Percentiles rank a stretch among this genome's conserved stretches.
Evolutionary conservation across 2,797 vertebrate species (phyloP).

Genomic region (Valencia hispanica): DNA sequence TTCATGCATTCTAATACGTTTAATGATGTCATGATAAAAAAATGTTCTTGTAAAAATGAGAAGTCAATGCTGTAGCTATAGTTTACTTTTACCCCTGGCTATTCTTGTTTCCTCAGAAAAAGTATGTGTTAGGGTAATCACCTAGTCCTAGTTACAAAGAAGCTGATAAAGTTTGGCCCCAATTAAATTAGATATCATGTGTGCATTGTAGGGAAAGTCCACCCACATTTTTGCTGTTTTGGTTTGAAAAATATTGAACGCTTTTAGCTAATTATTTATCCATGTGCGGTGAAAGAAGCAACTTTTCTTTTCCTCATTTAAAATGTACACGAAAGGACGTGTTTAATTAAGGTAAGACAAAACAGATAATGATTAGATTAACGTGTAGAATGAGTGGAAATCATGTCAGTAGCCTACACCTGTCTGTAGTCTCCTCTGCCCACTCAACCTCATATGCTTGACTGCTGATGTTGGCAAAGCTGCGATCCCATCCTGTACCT

Average conservation of each 20-base stretch:
- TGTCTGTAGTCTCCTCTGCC: not conserved
- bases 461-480: constrained; percentile 19
- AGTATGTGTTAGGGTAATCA: not conserved
- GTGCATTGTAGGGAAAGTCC: not conserved
- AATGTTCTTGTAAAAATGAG: no score
- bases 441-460: not conserved
- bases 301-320: not conserved
- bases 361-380: not conserved
- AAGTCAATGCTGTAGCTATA: no score
- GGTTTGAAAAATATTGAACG: not conserved
- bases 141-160: not conserved
- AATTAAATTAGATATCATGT: not conserved
- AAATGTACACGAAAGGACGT: not conserved
- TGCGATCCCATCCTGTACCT: constrained; percentile 39
- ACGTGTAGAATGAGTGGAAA: not conserved
- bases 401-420: not conserved
- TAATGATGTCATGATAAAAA: not conserved
- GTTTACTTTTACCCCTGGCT: no score
- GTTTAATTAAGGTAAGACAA: not conserved
- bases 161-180: not conserved
- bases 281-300: not conserved
- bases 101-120: not conserved
- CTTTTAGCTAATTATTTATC: not conserved
- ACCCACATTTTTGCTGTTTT: not conserved
- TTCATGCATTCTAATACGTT: not conserved